Conservation (phyloP, 2,113 vertebrate species). For the Rhineura floridana region DNA sequence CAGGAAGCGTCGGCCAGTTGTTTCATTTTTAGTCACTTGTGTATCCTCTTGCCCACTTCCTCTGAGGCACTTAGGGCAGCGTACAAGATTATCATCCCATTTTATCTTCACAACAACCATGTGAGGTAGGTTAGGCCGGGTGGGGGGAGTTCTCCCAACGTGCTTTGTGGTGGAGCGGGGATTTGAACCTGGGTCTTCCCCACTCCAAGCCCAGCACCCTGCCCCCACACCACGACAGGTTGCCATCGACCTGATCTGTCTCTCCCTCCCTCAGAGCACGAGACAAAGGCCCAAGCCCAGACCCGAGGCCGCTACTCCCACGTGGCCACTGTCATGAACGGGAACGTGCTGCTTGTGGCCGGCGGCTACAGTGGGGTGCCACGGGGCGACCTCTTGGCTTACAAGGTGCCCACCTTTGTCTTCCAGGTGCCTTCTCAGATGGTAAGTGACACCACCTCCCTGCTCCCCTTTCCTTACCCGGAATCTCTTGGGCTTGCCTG, state of each 20-base stretch:
- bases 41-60: not conserved
- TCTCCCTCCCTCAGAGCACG: slow-evolving; percentile 27
- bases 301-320: slow-evolving; percentile 90
- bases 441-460: slow-evolving; percentile 50
- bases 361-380: slow-evolving; percentile 89
- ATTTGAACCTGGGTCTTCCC: too few species aligned
- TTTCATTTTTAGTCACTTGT: too few species aligned
- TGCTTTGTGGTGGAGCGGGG: too few species aligned
- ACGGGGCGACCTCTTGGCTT: slow-evolving; percentile 87
- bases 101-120: not conserved
- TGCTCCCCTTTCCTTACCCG: not conserved
- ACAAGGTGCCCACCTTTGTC: slow-evolving; percentile 92
- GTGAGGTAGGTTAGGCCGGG: too few species aligned
- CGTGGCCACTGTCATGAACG: slow-evolving; percentile 87
- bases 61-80: not conserved
- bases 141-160: too few species aligned
- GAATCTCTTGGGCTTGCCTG: too few species aligned
- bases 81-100: not conserved
- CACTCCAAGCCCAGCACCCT: not conserved
- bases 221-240: not conserved
- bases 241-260: not conserved
- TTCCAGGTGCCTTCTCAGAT: slow-evolving; percentile 81
- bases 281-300: slow-evolving; percentile 67
- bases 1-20: too few species aligned
- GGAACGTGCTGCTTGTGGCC: slow-evolving; percentile 87